Evolutionary conservation across 2,888 invertebrate genomes (phyloP).

Genomic region (Pseudococcus jackbeardsleyi): DNA sequence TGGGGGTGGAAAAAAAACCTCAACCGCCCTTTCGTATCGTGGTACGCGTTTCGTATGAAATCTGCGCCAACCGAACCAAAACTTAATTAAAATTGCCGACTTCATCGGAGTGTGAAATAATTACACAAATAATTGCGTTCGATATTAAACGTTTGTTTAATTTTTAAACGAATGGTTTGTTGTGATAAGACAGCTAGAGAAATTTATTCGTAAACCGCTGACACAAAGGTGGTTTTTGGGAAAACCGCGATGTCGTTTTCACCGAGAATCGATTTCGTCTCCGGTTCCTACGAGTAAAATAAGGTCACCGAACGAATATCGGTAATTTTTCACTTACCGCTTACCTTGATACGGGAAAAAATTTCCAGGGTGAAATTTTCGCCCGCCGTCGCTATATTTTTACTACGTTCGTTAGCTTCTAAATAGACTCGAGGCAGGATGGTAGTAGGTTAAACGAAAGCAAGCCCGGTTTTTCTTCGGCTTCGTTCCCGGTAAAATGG

Average conservation of each 20-base stretch:
- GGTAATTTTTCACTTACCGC: neutral
- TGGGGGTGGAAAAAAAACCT: neutral
- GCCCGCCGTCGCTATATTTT: neutral
- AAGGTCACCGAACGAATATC: conserved; percentile 23
- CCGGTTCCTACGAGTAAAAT: neutral
- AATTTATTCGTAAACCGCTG: conserved; percentile 25
- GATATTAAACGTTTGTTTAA: conserved; percentile 28
- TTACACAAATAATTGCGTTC: conserved; percentile 28
- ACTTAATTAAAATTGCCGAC: conserved; percentile 28
- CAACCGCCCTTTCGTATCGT: neutral
- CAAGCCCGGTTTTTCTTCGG: neutral
- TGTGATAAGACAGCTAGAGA: conserved; percentile 3
- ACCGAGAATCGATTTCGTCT: conserved; percentile 28
- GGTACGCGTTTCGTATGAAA: neutral
- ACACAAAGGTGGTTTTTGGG: conserved; percentile 18
- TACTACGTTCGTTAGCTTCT: neutral
- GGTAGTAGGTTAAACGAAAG: neutral
- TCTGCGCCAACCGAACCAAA: conserved; percentile 23
- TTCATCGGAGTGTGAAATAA: conserved; percentile 15
- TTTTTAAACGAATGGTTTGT: conserved; percentile 32
- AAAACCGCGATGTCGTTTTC: conserved; percentile 30
- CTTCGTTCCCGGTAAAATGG: neutral
- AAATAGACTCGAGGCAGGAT: neutral
- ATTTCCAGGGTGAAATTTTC: neutral
- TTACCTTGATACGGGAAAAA: neutral